These are phyloP conservation scores for Sceloporus undulatus DNA, from an alignment of 2,113 vertebrate genomes.

Conservation along the genomic window DNA sequence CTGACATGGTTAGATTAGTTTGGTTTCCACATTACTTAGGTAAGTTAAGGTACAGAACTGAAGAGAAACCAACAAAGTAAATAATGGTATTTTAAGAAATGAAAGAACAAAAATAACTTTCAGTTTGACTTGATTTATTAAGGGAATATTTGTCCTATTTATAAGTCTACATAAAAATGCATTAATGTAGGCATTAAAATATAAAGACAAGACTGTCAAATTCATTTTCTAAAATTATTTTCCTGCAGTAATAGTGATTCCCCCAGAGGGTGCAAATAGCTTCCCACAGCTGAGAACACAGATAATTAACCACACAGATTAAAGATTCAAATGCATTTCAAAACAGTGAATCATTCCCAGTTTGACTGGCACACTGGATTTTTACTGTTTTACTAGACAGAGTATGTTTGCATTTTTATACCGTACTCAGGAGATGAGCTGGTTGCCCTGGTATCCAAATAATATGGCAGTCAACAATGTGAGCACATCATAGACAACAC, in stretches of 20 bases:
- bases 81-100: constrained; percentile 30
- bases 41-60: background rate
- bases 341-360: background rate
- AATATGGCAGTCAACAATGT: background rate
- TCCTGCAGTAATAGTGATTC: constrained; percentile 5
- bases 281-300: constrained; percentile 8
- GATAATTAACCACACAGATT: constrained; percentile 19
- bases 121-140: constrained; percentile 51
- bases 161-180: constrained; percentile 28
- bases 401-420: background rate
- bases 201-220: background rate
- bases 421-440: background rate
- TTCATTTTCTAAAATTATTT: constrained; percentile 50
- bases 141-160: background rate
- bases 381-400: accelerated
- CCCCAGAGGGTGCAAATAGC: background rate
- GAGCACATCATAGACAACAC: background rate
- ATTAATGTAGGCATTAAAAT: constrained; percentile 42
- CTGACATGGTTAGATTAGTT: background rate
- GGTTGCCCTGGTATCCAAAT: background rate
- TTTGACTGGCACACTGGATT: background rate
- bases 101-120: constrained; percentile 12
- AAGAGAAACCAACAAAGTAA: constrained; percentile 9
- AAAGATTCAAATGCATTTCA: constrained; percentile 42
- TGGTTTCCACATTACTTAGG: background rate